Base-by-base conservation (phyloP, 2,113 vertebrate genomes). In the Heptranchias perlo region DNA sequence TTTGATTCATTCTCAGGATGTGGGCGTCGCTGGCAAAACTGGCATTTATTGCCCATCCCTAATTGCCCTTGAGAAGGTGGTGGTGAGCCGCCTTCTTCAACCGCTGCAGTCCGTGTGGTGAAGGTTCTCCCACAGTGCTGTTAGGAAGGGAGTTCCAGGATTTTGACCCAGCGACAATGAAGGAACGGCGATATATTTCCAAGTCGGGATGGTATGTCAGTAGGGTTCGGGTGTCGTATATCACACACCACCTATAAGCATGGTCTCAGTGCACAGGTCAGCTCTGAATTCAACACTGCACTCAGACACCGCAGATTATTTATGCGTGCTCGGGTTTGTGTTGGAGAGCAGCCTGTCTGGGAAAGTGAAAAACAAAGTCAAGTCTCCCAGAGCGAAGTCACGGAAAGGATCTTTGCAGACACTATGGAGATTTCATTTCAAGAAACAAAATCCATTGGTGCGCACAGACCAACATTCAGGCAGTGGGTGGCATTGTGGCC, bases 401-500 rank as follows among this genome's bases (percentile, higher is more conserved):
- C 61, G n/a, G 62, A 94, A 64, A 64, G 16, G 28, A 21, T 62
- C 61, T 94, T 94, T 94, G 64, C n/a, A 49, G 91, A 23, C n/a
- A 62, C 39, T 18, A 8, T n/a, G 54, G 91, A 21, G 58, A 64
- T 58, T 93, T 93, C 14, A n/a, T 93, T 18, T 65, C 21, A 94
- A 94, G 3, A 86, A 49, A 87, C 44, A 49, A 62, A 94, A n/a
- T 65, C 92, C 3, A 47, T 47, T 23, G 4, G 54, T 65, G 62
- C 25, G 18, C 91, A 39, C 47, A 93, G 47, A 62, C 31, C 61
- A 64, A 62, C 58, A 65, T 23, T 61, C 35, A 61, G n/a, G 91
- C 54, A 94, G 87, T 91, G 87, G 52, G 87, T 91, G 87, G 54
- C 13, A 89, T 89, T 91, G 31, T 61, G 49, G 25, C 87, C 28